A percentile compares a stretch with the other conserved stretches of the same genome.
Evolutionary conservation across 64 coral and sea anemone species (phyloP).

Genomic region (Pocillopora verrucosa): DNA sequence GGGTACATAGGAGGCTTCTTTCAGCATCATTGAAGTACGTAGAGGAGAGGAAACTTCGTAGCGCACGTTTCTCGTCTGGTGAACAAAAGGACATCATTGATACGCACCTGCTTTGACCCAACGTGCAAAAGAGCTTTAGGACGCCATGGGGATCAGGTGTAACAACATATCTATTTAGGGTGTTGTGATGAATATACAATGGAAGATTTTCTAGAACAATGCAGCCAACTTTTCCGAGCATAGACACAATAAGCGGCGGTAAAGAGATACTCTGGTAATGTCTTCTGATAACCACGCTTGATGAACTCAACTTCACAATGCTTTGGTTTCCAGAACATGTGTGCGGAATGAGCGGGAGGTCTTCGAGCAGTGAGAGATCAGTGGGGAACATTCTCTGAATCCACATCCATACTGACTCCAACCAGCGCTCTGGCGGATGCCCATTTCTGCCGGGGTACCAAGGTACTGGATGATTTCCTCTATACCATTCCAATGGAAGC

Average conservation of each 20-base stretch:
- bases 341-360: constrained; percentile 59
- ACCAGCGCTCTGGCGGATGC: constrained; percentile 60
- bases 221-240: constrained; percentile 60
- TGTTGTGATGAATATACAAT: constrained; percentile 51
- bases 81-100: constrained; percentile 14
- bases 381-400: constrained; percentile 41
- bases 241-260: background rate
- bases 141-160: constrained; percentile 52
- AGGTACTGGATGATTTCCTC: constrained; percentile 14
- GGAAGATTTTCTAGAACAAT: constrained; percentile 50
- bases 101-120: constrained; percentile 17
- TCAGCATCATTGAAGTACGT: constrained; percentile 7
- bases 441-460: constrained; percentile 51
- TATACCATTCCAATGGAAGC: constrained; percentile 49
- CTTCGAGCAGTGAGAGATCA: constrained; percentile 53
- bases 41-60: constrained; percentile 50
- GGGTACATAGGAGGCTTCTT: background rate
- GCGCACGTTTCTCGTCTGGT: constrained; percentile 45
- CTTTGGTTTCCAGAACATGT: background rate
- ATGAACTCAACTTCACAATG: constrained; percentile 57
- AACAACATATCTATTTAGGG: constrained; percentile 54
- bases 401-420: constrained; percentile 42
- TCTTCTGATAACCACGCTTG: constrained; percentile 47
- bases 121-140: constrained; percentile 46
- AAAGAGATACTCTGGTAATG: constrained; percentile 5